Evolutionary conservation across 2,888 invertebrate species (phyloP).

Genomic region (Drosophila villosipedis): DNA sequence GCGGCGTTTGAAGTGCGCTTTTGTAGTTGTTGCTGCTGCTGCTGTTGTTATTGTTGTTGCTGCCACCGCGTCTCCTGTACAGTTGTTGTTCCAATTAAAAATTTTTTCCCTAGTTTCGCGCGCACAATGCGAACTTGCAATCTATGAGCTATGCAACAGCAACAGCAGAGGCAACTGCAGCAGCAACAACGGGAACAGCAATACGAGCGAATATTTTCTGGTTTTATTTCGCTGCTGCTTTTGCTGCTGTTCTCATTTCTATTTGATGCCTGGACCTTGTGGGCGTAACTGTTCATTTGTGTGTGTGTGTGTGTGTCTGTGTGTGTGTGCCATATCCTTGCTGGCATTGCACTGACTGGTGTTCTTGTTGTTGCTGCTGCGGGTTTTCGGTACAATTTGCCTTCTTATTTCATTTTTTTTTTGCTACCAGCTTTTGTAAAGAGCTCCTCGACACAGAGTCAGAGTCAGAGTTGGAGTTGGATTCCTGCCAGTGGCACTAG

Average conservation of each 20-base stretch:
- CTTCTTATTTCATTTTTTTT: slow-evolving; percentile 58
- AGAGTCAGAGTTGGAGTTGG: slow-evolving; percentile 3
- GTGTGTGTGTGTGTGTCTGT: slow-evolving; percentile 27
- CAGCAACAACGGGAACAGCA: slow-evolving; percentile 1
- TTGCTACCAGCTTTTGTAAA: slow-evolving; percentile 57
- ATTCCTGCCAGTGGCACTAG: slow-evolving; percentile 15
- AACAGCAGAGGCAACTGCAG: slow-evolving; percentile 32
- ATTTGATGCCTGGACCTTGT: slow-evolving; percentile 76
- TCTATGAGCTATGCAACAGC: slow-evolving; percentile 61
- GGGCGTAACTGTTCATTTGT: slow-evolving; percentile 49
- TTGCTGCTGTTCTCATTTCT: slow-evolving; percentile 62
- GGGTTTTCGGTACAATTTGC: slow-evolving; percentile 77
- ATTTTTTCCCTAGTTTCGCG: slow-evolving; percentile 81
- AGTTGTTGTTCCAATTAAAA: slow-evolving; percentile 84
- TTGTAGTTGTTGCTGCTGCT: slow-evolving; percentile 51
- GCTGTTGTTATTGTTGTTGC: slow-evolving; percentile 44
- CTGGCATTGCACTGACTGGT: slow-evolving; percentile 69
- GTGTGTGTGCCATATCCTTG: slow-evolving; percentile 65
- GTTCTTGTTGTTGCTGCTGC: slow-evolving; percentile 56
- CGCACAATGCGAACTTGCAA: slow-evolving; percentile 79
- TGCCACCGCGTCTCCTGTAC: slow-evolving; percentile 68
- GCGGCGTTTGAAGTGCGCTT: slow-evolving; percentile 72
- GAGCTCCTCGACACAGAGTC: slow-evolving; percentile 27
- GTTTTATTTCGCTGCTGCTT: slow-evolving; percentile 60
- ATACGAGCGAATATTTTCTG: slow-evolving; percentile 59